phyloP scores from a whole-genome alignment of 2,797 vertebrate genomes.

The Onychomys torridus region DNA sequence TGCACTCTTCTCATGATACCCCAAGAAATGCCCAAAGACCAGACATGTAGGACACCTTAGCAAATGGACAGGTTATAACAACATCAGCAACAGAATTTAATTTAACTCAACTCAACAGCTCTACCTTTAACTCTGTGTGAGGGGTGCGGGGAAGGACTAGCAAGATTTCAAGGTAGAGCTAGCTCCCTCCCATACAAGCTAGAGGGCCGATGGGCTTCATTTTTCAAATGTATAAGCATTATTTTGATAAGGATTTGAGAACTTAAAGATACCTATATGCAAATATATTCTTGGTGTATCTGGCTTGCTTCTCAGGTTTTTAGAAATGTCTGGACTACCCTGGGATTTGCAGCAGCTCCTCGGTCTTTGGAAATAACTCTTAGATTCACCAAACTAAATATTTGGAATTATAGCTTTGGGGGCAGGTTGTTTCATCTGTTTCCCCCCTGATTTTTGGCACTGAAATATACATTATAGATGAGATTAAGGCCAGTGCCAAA shows the following conservation, averaged over 20 bases:
- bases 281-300: neutral
- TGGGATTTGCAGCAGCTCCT: slow-evolving; percentile 22
- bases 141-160: neutral
- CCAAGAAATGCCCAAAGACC: neutral
- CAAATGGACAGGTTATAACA: neutral
- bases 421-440: neutral
- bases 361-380: slow-evolving; percentile 39
- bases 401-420: neutral
- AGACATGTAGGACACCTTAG: neutral
- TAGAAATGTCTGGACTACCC: neutral
- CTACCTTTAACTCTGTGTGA: neutral
- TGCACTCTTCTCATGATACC: rapidly evolving
- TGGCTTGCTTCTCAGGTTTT: slow-evolving; percentile 3
- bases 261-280: neutral
- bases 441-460: neutral
- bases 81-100: neutral
- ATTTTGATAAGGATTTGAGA: neutral
- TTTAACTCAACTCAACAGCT: neutral
- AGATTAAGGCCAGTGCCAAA: neutral
- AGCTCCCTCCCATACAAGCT: rapidly evolving
- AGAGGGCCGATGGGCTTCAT: neutral
- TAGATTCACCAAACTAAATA: neutral
- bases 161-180: neutral
- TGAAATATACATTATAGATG: neutral
- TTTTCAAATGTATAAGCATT: neutral